Evolutionary conservation across 2,888 invertebrate species (phyloP).

Genomic region (Pantelozetes paolii): DNA sequence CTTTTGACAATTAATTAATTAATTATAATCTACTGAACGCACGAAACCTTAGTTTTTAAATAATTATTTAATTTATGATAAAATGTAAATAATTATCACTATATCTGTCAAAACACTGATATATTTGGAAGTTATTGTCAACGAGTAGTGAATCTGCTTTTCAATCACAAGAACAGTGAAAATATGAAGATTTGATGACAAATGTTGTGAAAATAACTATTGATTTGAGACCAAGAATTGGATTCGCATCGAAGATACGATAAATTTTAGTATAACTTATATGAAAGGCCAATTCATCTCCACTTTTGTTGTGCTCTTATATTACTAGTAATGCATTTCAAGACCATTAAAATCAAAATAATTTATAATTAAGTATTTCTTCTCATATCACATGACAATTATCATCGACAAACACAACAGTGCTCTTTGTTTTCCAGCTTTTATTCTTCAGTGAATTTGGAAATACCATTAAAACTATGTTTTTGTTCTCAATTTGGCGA

Average conservation of each 20-base stretch:
- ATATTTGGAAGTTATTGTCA: background rate
- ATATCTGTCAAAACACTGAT: background rate
- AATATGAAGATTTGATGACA: background rate
- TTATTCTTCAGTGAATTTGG: no score
- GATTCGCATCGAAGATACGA: background rate
- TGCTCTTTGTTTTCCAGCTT: background rate
- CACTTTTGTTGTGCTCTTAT: background rate
- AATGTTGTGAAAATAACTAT: background rate
- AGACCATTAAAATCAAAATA: background rate
- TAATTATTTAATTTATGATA: background rate
- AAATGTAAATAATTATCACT: background rate
- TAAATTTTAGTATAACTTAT: no score
- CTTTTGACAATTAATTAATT: background rate
- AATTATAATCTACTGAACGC: background rate
- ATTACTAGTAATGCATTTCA: background rate
- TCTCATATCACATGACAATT: background rate
- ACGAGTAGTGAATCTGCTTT: background rate
- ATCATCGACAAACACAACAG: background rate
- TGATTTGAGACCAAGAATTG: background rate
- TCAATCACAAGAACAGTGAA: no score
- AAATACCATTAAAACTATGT: no score
- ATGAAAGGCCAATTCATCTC: background rate
- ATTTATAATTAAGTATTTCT: constrained; percentile 19
- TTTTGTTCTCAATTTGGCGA: no score
- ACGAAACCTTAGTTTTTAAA: background rate